A percentile compares a stretch with the other conserved stretches of the same genome.
Conservation (phyloP, 2,797 vertebrate genomes). For the Chelmon rostratus region DNA sequence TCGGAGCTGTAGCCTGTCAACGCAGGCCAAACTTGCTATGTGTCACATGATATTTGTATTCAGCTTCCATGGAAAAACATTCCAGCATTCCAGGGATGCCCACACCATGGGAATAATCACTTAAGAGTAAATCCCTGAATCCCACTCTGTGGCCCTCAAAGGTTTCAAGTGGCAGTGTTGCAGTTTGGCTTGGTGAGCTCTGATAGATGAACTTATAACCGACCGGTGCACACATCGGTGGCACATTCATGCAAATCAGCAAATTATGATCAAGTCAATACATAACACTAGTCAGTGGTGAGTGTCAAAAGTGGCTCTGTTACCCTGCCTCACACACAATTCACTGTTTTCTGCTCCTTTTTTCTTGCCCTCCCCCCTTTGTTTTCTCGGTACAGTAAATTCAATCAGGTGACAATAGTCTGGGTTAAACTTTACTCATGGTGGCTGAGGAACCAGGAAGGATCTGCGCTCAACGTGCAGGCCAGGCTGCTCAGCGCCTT, state of each 20-base stretch:
- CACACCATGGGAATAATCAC: constrained; percentile 71
- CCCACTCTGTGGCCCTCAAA: constrained; percentile 21
- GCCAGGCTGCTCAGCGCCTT: constrained; percentile 28
- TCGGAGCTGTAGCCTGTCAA: constrained; percentile 23
- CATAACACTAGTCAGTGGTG: background rate
- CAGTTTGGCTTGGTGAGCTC: constrained; percentile 13
- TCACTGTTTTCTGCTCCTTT: background rate
- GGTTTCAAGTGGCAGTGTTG: constrained; percentile 33
- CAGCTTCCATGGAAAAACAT: constrained; percentile 68
- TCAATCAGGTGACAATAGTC: constrained; percentile 7
- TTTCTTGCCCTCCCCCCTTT: background rate
- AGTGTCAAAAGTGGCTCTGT: constrained; percentile 6
- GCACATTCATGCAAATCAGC: background rate
- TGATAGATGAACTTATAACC: background rate
- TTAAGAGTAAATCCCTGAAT: constrained; percentile 51
- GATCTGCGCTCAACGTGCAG: constrained; percentile 11
- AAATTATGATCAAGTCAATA: background rate
- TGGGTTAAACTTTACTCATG: constrained; percentile 12
- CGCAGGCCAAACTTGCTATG: constrained; percentile 18
- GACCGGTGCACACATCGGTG: background rate
- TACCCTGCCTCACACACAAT: constrained; percentile 4
- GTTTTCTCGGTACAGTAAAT: background rate
- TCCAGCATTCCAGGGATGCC: constrained; percentile 78
- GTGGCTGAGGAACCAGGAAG: constrained; percentile 18
- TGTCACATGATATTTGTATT: constrained; percentile 60